A percentile compares a stretch with the other conserved stretches of the same genome.
Evolutionary conservation across 2,888 invertebrate species (phyloP).

Genomic region (Gonocerus acuteangulatus): DNA sequence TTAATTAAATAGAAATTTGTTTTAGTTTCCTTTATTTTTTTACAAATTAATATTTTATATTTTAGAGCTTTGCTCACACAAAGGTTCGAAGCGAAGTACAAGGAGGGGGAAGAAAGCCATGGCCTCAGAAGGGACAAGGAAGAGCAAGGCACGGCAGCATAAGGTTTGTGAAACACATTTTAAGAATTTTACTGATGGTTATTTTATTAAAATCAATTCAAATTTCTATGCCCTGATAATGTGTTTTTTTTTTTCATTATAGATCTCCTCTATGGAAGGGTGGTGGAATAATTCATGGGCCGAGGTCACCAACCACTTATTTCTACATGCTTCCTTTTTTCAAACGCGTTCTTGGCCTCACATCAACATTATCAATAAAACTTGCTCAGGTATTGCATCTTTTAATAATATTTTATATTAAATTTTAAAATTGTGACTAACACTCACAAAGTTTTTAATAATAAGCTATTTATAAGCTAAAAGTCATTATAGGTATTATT

Average conservation of each 20-base stretch:
- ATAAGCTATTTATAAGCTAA: not conserved
- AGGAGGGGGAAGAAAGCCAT: slow-evolving; percentile 88
- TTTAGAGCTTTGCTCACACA: slow-evolving; percentile 62
- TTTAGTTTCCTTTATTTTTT: too few species aligned
- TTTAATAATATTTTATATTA: not conserved
- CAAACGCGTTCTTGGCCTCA: slow-evolving; percentile 68
- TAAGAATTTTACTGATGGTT: not conserved
- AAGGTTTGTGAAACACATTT: slow-evolving; percentile 39
- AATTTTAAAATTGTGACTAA: too few species aligned
- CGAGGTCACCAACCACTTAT: slow-evolving; percentile 78
- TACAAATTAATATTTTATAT: too few species aligned
- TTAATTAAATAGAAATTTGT: too few species aligned
- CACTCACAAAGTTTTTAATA: too few species aligned
- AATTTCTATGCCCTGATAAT: too few species aligned
- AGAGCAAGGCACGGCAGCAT: slow-evolving; percentile 86
- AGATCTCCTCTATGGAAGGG: slow-evolving; percentile 76
- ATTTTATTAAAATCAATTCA: too few species aligned
- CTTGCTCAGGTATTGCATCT: slow-evolving; percentile 56
- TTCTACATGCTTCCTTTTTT: slow-evolving; percentile 89
- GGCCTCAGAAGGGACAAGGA: slow-evolving; percentile 93
- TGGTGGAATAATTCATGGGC: slow-evolving; percentile 78
- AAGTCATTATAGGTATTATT: not conserved
- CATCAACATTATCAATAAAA: slow-evolving; percentile 78
- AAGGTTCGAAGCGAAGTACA: slow-evolving; percentile 62
- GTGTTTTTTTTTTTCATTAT: too few species aligned